Evolutionary conservation across 2,797 vertebrate species (phyloP), one percentile per base, ranked within the genome.

Genomic region (Rhinella marina): DNA sequence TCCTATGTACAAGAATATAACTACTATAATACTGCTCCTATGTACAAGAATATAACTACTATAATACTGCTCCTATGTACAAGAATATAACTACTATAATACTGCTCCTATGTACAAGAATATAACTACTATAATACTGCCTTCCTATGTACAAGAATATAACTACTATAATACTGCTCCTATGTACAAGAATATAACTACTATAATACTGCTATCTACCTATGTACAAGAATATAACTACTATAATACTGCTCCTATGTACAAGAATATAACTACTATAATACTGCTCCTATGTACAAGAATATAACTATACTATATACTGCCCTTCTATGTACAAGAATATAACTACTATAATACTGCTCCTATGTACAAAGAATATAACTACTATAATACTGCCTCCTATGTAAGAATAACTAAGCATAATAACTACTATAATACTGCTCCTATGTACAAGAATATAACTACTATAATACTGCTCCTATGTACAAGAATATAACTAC

Each of bases 201-300:
- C 64, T 68, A 29, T 68, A 68, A 68, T 27, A 68, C 64, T 68
- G 64, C 64, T 16, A n/a, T n/a, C n/a, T n/a, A n/a, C 64, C 64
- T 68, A 68, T 68, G 64, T 68, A 68, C 64, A 68, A 68, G 25
- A 68, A 68, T 68, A 68, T 68, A 68, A 68, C 64, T 68, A 68
- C 64, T 68, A 68, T 68, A 68, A 68, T 68, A 68, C n/a, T 68
- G 64, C 64, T 29, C 64, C n/a, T 68, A 68, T 68, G 25, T 68
- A 68, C 64, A 66, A 66, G n/a, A 66, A 66, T 66, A 61, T 61
- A 61, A 61, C 59, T 61, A 61, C 59, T 21, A 61, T 61, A 62
- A 62, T 62, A 62, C 59, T 62, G 19, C 21, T 23, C 59, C 59
- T 62, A 62, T 62, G 21, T 62, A 62, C 59, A 62, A 62, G 21